Conservation (phyloP, 30 jellyfish, hydroid and myxozoan genomes). For the Aurelia aurita complex sp. Pacific region DNA sequence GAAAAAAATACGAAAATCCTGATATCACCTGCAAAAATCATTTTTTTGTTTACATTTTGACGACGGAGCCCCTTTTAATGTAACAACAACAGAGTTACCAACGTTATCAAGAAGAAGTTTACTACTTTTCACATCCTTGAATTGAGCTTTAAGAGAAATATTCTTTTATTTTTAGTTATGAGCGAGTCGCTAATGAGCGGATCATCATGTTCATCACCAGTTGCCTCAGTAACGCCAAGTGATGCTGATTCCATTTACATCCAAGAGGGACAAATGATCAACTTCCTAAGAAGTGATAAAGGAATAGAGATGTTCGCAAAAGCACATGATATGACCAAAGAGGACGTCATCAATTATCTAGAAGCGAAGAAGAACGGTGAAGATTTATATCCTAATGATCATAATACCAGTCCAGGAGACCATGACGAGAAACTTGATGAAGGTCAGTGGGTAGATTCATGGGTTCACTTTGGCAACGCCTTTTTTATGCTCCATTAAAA, state of each 20-base stretch:
- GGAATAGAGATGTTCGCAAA: constrained; percentile 70
- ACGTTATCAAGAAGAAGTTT: too few relatives aligned
- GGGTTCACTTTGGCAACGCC: neutral
- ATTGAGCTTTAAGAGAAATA: too few relatives aligned
- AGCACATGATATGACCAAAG: constrained; percentile 45
- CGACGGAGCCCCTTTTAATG: too few relatives aligned
- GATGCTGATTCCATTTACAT: constrained; percentile 40
- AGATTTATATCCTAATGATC: neutral
- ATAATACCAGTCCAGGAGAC: constrained; percentile 20
- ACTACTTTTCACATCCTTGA: too few relatives aligned
- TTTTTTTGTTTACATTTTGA: too few relatives aligned
- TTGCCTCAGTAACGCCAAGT: constrained; percentile 56
- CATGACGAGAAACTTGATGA: constrained; percentile 30
- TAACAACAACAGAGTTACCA: too few relatives aligned
- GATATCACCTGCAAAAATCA: too few relatives aligned
- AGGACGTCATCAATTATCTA: constrained; percentile 32
- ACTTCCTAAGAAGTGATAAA: constrained; percentile 40
- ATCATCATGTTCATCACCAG: constrained; percentile 50
- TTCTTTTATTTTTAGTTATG: neutral
- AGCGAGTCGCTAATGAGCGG: constrained; percentile 23
- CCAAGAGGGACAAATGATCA: constrained; percentile 52
- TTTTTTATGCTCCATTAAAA: too few relatives aligned
- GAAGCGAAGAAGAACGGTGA: constrained; percentile 46
- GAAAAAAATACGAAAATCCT: too few relatives aligned
- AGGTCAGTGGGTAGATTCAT: neutral